These are phyloP conservation scores for Euborellia annulipes DNA, from an alignment of 1,140 invertebrate genomes.

Conservation along the genomic window DNA sequence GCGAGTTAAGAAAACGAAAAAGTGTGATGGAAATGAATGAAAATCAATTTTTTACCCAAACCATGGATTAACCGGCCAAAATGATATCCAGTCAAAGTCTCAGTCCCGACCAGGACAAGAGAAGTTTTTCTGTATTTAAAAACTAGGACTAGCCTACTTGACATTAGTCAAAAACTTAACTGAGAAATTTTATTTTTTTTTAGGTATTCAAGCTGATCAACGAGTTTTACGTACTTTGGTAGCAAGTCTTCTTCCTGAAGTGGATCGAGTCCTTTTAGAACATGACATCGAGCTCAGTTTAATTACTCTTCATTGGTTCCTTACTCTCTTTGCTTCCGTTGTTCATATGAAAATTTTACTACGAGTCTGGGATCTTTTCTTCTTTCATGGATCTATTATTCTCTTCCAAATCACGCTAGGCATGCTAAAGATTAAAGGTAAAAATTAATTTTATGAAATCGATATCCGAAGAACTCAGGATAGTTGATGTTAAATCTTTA, in stretches of 20 bases:
- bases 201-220: constrained; percentile 82
- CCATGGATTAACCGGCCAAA: no score
- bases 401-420: constrained; percentile 93
- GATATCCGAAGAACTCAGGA: no score
- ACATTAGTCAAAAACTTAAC: constrained; percentile 6
- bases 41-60: no score
- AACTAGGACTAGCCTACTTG: constrained; percentile 1
- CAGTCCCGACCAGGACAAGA: no score
- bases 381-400: constrained; percentile 86
- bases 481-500: not conserved
- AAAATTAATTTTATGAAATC: constrained; percentile 1
- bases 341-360: constrained; percentile 94
- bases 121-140: not conserved
- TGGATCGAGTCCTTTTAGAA: constrained; percentile 75
- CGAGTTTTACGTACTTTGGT: constrained; percentile 82
- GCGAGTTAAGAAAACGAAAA: no score
- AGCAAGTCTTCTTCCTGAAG: constrained; percentile 72
- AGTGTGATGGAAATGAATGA: no score
- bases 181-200: constrained; percentile 18
- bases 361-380: constrained; percentile 94
- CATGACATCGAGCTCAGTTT: constrained; percentile 93
- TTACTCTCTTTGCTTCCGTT: constrained; percentile 94
- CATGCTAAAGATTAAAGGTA: constrained; percentile 83
- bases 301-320: constrained; percentile 94
- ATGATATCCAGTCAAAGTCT: no score